phyloP scores from a whole-genome alignment of 2,113 vertebrate genomes.

The Gambusia affinis region DNA sequence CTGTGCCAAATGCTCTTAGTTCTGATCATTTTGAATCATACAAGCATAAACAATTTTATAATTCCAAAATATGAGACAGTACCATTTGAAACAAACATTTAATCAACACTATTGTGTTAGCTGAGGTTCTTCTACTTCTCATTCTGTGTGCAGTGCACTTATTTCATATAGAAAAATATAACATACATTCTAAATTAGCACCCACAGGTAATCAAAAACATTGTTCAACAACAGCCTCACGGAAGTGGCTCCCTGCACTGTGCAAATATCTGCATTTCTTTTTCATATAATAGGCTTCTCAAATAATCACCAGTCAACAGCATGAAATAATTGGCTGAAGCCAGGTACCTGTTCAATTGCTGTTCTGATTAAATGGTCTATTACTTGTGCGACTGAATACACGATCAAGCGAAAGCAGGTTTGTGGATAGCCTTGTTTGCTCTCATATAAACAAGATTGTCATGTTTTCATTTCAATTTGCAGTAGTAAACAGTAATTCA shows the following conservation, averaged over 20 bases:
- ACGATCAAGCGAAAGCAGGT: neutral
- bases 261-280: neutral
- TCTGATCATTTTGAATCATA: neutral
- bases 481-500: neutral
- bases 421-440: neutral
- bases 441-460: neutral
- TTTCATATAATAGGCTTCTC: neutral
- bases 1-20: neutral
- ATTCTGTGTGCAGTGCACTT: neutral
- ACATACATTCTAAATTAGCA: neutral
- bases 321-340: neutral
- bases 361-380: slow-evolving; percentile 1
- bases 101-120: neutral
- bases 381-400: neutral
- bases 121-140: neutral
- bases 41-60: neutral
- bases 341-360: neutral
- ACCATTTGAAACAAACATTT: neutral
- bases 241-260: slow-evolving; percentile 1
- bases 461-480: neutral
- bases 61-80: neutral
- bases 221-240: neutral
- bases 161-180: neutral
- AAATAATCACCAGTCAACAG: slow-evolving; percentile 7
- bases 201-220: slow-evolving; percentile 8